phyloP scores from a whole-genome alignment of 2,113 vertebrate species.

The Nothoprocta pentlandii region DNA sequence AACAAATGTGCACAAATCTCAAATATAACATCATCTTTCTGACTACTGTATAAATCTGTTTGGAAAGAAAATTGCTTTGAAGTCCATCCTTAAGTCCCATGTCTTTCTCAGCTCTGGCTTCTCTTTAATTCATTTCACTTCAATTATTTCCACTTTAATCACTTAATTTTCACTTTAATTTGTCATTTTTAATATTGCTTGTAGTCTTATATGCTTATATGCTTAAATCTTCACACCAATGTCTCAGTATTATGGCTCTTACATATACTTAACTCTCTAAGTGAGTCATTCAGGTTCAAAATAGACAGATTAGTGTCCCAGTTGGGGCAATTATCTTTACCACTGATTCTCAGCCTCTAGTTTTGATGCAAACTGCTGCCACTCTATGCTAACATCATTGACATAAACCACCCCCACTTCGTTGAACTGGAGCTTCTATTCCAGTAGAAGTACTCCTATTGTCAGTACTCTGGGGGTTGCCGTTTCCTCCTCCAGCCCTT shows the following conservation, averaged over 20 bases:
- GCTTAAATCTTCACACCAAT: background rate
- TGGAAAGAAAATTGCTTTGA: background rate
- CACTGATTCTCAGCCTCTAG: background rate
- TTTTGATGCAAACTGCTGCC: background rate
- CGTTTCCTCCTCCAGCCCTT: background rate
- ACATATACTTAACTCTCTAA: background rate
- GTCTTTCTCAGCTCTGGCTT: background rate
- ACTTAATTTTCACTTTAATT: no score
- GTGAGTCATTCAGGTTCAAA: background rate
- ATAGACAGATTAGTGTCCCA: background rate
- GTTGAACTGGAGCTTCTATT: background rate
- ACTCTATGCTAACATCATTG: background rate
- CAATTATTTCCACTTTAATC: no score
- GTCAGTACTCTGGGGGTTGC: background rate
- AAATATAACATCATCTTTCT: background rate
- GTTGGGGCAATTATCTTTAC: background rate
- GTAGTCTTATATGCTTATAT: no score
- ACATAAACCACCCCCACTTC: background rate
- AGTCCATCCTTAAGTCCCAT: background rate
- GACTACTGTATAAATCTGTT: background rate
- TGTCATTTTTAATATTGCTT: background rate
- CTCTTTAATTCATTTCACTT: background rate
- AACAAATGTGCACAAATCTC: background rate
- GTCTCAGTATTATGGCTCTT: background rate
- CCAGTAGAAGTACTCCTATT: background rate